Evolutionary conservation across 2,797 vertebrate genomes (phyloP).

Genomic region (Natrix natrix): DNA sequence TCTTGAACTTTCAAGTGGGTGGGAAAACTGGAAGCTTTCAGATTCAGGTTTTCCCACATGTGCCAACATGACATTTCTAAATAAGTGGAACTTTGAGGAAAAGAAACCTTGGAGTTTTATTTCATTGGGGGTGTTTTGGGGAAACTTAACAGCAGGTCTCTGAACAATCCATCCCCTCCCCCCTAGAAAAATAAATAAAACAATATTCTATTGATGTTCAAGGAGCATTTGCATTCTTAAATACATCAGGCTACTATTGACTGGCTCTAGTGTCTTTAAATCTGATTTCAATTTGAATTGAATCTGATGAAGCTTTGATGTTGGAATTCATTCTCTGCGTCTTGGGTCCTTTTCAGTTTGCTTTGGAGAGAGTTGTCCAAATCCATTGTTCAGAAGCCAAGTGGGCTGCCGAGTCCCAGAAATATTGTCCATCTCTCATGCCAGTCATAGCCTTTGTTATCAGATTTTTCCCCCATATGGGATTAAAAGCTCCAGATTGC

Average conservation of each 20-base stretch:
- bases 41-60: too few species aligned
- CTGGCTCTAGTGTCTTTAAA: not conserved
- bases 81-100: too few species aligned
- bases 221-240: not conserved
- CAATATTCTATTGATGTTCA: not conserved
- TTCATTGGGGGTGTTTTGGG: too few species aligned
- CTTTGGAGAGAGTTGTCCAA: not conserved
- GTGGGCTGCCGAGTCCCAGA: not conserved
- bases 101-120: too few species aligned
- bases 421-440: not conserved
- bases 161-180: not conserved
- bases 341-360: not conserved
- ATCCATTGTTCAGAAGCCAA: not conserved
- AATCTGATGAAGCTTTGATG: not conserved
- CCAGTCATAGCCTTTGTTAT: not conserved
- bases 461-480: not conserved
- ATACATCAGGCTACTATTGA: not conserved
- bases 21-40: too few species aligned
- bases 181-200: not conserved
- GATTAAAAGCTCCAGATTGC: not conserved
- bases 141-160: not conserved
- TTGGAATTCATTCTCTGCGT: not conserved
- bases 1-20: too few species aligned
- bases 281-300: not conserved
- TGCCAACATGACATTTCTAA: too few species aligned